A percentile compares a stretch with the other conserved stretches of the same genome.
Conservation (phyloP, 2,797 vertebrate species). For the Chelon labrosus region DNA sequence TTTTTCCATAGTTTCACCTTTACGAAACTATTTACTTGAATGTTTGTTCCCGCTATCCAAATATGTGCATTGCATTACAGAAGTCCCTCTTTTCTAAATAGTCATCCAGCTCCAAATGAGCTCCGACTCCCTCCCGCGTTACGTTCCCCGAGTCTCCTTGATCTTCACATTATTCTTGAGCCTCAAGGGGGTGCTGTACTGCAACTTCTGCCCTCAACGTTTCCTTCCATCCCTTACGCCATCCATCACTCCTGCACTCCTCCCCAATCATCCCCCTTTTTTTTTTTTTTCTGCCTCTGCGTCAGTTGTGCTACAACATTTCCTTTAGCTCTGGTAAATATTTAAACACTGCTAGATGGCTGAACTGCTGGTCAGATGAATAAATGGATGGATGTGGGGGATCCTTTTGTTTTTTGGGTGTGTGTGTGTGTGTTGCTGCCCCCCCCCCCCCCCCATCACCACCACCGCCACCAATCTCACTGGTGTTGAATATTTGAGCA, state of each 20-base stretch:
- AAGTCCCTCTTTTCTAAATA: slow-evolving; percentile 7
- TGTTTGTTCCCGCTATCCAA: not conserved
- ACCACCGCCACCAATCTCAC: slow-evolving; percentile 15
- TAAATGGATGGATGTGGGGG: slow-evolving; percentile 39
- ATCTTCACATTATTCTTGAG: slow-evolving; percentile 77
- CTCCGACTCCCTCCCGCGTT: slow-evolving; percentile 42
- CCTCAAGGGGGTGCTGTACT: slow-evolving; percentile 78
- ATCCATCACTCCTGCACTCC: slow-evolving; percentile 44
- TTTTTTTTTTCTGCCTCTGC: slow-evolving; percentile 27
- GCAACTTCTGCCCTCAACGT: slow-evolving; percentile 38
- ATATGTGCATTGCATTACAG: not conserved
- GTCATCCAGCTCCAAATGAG: slow-evolving; percentile 9
- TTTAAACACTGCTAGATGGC: slow-evolving; percentile 79
- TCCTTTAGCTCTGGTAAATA: slow-evolving; percentile 84
- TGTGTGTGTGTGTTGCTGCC: slow-evolving; percentile 60
- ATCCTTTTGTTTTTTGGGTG: slow-evolving; percentile 41
- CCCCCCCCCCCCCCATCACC: no score
- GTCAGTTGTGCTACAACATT: slow-evolving; percentile 72
- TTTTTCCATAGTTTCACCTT: not conserved
- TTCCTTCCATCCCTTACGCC: slow-evolving; percentile 13
- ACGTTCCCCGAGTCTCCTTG: slow-evolving; percentile 73
- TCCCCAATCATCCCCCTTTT: slow-evolving; percentile 54
- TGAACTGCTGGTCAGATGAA: slow-evolving; percentile 59
- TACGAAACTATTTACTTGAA: no score
- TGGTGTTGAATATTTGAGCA: slow-evolving; percentile 76